Percentiles rank a stretch among this genome's conserved stretches.
Evolutionary conservation across 2,888 invertebrate species (phyloP).

Genomic region (Anaspis maculata): DNA sequence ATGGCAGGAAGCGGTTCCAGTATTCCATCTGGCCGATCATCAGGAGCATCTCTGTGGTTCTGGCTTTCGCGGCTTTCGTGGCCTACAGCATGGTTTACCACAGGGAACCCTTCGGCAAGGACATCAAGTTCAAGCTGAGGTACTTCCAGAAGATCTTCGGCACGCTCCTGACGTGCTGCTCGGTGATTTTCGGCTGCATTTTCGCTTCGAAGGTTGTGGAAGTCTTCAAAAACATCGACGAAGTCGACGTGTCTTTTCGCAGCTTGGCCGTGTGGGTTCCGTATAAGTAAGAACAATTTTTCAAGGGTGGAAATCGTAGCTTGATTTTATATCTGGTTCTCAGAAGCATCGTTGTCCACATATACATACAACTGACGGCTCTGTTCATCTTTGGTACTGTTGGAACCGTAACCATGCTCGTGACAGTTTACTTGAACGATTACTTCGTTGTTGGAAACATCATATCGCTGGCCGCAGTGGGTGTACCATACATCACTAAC

Average conservation of each 20-base stretch:
- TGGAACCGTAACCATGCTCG: no score
- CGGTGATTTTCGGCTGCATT: conserved; percentile 17
- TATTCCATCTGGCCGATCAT: conserved; percentile 5
- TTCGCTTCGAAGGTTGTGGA: conserved; percentile 20
- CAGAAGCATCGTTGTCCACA: no score
- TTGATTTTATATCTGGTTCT: no score
- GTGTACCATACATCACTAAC: conserved; percentile 16
- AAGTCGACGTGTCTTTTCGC: conserved; percentile 21
- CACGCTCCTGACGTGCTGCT: conserved; percentile 14
- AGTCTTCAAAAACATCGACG: conserved; percentile 19
- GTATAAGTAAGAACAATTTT: conserved; percentile 22
- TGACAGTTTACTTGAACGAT: no score
- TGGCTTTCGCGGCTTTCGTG: conserved; percentile 12
- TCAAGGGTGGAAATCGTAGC: no score
- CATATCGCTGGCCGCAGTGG: no score
- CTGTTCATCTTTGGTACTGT: no score
- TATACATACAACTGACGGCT: no score
- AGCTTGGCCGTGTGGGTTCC: conserved; percentile 21
- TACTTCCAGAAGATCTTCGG: conserved; percentile 18
- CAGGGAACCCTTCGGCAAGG: conserved; percentile 1
- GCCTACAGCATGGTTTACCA: conserved; percentile 11
- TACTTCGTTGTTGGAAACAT: no score
- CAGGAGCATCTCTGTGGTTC: conserved; percentile 6
- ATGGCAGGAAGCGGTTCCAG: conserved; percentile 8
- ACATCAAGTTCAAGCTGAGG: conserved; percentile 14